Base-by-base conservation (phyloP, 2,113 vertebrate species). In the Perca schrenkii region DNA sequence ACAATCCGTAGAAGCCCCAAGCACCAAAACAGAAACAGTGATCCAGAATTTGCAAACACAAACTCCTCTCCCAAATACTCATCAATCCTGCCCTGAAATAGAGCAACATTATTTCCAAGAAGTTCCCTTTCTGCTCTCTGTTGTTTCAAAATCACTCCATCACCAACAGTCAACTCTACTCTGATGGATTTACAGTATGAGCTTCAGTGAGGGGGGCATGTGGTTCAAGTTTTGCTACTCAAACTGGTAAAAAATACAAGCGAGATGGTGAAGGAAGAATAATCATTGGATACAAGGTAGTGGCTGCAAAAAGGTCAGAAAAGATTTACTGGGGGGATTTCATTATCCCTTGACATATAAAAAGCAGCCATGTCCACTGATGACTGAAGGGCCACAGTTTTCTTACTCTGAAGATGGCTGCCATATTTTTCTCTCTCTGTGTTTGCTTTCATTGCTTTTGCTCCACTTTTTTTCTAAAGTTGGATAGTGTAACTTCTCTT, bases 331-430 rank as follows among this genome's bases (percentile, higher is more conserved):
- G 15, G 71, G 54, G 49, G 69, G 75, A 65, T 80, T 87, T 89
- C 66, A 85, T 77, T 74, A 77, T 77, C 62, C 50, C 19, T 46
- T 88, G 73, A 85, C 77, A 85, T 85, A 89, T 87, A 78, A 83
- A 83, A 62, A 70, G 56, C 60, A 82, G 58, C 28, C 56, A 40
- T 62, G 68, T 70, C 65, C 61, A 47, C 58, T 60, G 68, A 70
- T 50, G 77, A 76, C 74, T 77, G 63, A 86, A 54, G 63, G 25
- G 36, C 70, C 70, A 54, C 46, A 16, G 21, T 50, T 69, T 75
- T 81, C 81, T 85, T 73, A 63, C 63, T 68, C 50, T 54, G 22
- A 53, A 67, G 50, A 49, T 52, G 17, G 16, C 34, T 47, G 66
- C 36, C 52, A 36, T 22, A 47, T 74, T 58, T 66, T 22, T 53